Evolutionary conservation across 2,113 vertebrate genomes (phyloP).

Genomic region (Cathartes aura): DNA sequence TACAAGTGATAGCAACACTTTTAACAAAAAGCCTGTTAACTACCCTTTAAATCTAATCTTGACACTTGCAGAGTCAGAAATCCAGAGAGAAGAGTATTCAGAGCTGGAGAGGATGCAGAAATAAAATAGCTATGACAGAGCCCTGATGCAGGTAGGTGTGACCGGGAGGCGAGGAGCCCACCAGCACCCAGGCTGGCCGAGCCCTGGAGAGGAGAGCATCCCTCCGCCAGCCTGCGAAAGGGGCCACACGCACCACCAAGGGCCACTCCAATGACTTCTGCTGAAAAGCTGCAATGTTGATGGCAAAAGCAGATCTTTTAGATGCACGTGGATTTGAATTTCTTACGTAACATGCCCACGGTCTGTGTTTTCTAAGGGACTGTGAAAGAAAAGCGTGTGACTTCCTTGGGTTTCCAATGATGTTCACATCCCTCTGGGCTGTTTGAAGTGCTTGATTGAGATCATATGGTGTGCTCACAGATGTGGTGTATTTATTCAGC

Average conservation of each 20-base stretch:
- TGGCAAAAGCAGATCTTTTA: neutral
- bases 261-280: neutral
- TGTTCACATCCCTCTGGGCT: neutral
- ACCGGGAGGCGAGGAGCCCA: accelerated
- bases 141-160: neutral
- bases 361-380: neutral
- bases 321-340: neutral
- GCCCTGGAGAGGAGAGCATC: neutral
- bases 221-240: neutral
- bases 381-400: accelerated
- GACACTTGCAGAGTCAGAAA: neutral
- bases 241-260: neutral
- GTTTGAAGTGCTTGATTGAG: neutral
- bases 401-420: neutral
- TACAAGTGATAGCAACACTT: constrained; percentile 15
- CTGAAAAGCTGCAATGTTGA: neutral
- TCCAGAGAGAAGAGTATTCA: neutral
- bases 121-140: neutral
- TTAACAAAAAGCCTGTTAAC: constrained; percentile 35
- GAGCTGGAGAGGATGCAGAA: neutral
- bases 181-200: neutral
- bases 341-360: neutral
- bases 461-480: neutral
- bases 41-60: constrained; percentile 26
- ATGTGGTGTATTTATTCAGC: neutral